Evolutionary conservation across 1,140 invertebrate genomes (phyloP).

Genomic region (Phenacoccus solenopsis): DNA sequence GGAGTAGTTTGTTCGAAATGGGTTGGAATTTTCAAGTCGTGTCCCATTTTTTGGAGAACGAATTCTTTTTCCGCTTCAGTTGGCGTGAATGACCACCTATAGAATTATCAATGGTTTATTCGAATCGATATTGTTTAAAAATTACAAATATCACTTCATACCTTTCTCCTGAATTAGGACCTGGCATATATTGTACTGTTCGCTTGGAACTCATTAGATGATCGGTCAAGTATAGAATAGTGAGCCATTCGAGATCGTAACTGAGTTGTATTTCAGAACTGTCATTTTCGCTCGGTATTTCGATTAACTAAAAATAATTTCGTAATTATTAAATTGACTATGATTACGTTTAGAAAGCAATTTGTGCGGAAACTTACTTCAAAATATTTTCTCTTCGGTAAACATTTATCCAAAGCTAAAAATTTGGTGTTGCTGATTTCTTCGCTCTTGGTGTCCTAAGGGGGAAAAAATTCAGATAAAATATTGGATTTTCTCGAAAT

Average conservation of each 20-base stretch:
- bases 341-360: too few relatives aligned
- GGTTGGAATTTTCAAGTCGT: conserved; percentile 50
- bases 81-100: conserved; percentile 63
- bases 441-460: too few relatives aligned
- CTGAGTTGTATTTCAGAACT: conserved; percentile 46
- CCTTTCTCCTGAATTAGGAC: conserved; percentile 48
- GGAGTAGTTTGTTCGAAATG: conserved; percentile 65
- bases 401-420: conserved; percentile 89
- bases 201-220: conserved; percentile 66
- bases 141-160: conserved; percentile 29
- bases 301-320: conserved; percentile 56
- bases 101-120: too few relatives aligned
- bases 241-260: conserved; percentile 91
- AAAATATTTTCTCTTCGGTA: conserved; percentile 75
- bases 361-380: conserved; percentile 52
- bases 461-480: too few relatives aligned
- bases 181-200: conserved; percentile 62
- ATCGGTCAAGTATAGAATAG: conserved; percentile 75
- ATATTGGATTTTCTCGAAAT: too few relatives aligned
- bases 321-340: too few relatives aligned
- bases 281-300: conserved; percentile 37
- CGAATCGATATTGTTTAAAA: conserved; percentile 19
- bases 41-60: conserved; percentile 50
- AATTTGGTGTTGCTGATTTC: conserved; percentile 39
- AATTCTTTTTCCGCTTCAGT: conserved; percentile 55